These are phyloP conservation scores for Epiblema foenella DNA, from an alignment of 2,888 invertebrate genomes.

Conservation along the genomic window DNA sequence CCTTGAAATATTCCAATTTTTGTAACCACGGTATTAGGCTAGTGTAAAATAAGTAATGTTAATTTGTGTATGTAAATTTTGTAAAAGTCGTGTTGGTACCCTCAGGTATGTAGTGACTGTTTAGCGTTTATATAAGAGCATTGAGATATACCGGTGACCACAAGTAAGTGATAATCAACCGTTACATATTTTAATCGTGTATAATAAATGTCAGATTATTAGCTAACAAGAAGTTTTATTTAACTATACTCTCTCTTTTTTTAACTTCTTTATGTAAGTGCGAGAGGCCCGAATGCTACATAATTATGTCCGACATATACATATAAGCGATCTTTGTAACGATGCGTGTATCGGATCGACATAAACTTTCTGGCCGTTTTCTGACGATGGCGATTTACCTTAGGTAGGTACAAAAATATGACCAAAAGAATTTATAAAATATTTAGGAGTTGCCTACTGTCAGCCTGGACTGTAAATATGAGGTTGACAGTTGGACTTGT, in stretches of 20 bases:
- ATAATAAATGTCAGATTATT: constrained; percentile 74
- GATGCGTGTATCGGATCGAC: too few relatives aligned
- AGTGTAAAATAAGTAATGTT: constrained; percentile 57
- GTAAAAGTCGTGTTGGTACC: constrained; percentile 66
- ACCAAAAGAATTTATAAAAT: too few relatives aligned
- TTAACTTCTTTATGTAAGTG: too few relatives aligned
- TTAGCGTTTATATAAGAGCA: constrained; percentile 33
- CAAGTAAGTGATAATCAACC: constrained; percentile 65
- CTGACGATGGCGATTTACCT: too few relatives aligned
- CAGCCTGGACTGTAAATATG: too few relatives aligned
- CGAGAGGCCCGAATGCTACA: too few relatives aligned
- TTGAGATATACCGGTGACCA: constrained; percentile 52
- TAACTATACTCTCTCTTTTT: background rate
- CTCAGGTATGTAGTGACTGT: constrained; percentile 46
- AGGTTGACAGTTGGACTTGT: too few relatives aligned
- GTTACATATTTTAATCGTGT: constrained; percentile 73
- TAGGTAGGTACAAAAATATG: too few relatives aligned
- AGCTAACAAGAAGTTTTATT: constrained; percentile 61
- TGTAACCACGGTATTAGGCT: constrained; percentile 60
- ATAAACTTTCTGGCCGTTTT: too few relatives aligned
- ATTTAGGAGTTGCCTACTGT: too few relatives aligned
- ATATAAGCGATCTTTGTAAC: too few relatives aligned
- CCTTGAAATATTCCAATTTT: constrained; percentile 44
- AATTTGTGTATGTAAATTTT: constrained; percentile 74
- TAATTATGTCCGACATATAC: too few relatives aligned